phyloP scores from a whole-genome alignment of 1,140 invertebrate species.

The Aphaenogaster floridana region DNA sequence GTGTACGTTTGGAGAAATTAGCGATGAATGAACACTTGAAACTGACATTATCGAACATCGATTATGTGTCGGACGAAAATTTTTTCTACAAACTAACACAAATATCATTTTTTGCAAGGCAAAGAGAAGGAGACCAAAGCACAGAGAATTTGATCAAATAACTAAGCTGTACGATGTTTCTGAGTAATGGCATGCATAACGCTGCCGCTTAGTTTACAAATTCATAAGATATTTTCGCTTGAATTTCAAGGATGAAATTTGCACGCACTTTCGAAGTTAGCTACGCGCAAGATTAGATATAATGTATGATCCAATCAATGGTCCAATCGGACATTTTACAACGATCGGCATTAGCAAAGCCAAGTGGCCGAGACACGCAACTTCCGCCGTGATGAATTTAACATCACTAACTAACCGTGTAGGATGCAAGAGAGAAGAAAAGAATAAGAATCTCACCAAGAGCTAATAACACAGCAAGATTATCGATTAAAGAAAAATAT shows the following conservation, averaged over 20 bases:
- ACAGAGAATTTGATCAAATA: neutral
- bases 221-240: neutral
- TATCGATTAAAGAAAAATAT: neutral
- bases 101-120: neutral
- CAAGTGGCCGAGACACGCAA: constrained; percentile 74
- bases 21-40: neutral
- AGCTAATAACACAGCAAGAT: neutral
- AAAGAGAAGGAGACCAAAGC: neutral
- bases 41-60: neutral
- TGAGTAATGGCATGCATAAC: neutral
- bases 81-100: neutral
- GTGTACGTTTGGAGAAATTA: neutral
- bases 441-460: neutral
- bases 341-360: constrained; percentile 77
- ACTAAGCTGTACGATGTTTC: neutral
- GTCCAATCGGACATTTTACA: constrained; percentile 72
- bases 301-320: constrained; percentile 65
- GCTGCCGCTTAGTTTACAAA: neutral
- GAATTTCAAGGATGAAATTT: constrained; percentile 35
- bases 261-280: constrained; percentile 51
- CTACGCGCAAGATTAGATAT: constrained; percentile 59
- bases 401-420: constrained; percentile 40
- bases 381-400: constrained; percentile 56
- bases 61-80: constrained; percentile 28
- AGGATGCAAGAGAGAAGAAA: neutral